Evolutionary conservation across 2,888 invertebrate species (phyloP), one percentile per base, ranked within the genome.

Genomic region (Papilio elwesi): DNA sequence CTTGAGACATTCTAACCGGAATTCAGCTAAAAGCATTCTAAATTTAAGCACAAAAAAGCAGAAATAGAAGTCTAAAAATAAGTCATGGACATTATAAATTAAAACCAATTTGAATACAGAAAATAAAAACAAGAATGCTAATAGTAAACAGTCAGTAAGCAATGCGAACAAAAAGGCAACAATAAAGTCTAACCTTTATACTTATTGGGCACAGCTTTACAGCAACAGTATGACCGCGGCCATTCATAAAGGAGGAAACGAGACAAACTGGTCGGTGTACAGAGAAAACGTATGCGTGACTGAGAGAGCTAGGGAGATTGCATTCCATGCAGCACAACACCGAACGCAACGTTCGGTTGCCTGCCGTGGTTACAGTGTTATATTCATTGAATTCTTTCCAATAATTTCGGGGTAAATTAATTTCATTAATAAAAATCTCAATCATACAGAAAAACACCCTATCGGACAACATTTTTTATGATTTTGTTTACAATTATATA

Each of bases 231-330:
- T 81, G 86, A 85, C 78, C 77, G 78, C 84, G 81, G 81, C 87
- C 90, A 92, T 92, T 92, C 90, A 91, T 90, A 87, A 85, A 81
- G 81, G 90, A 87, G 85, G 83, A 87, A 90, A 87, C 83, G 88
- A 88, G 90, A 90, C 83, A 82, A 80, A 82, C 83, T 82, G 79
- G 82, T 67, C n/a, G 51, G 0, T 49, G 63, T 47, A 59, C 43
- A 57, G 88, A 87, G 89, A 91, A 92, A 82, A 76, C 78, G 74
- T 69, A 77, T 76, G 78, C 84, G 82, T 86, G 89, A 80, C 83
- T 82, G 91, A 91, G 89, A 90, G 91, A 91, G 92, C 86, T 84
- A 92, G 89, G 87, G 87, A 90, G 91, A 92, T 91, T 91, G 93
- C 92, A 92, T 93, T 92, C 92, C 91, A 79, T 81, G 76, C 76